Evolutionary conservation across 1,140 invertebrate species (phyloP).

Genomic region (Musca vetustissima): DNA sequence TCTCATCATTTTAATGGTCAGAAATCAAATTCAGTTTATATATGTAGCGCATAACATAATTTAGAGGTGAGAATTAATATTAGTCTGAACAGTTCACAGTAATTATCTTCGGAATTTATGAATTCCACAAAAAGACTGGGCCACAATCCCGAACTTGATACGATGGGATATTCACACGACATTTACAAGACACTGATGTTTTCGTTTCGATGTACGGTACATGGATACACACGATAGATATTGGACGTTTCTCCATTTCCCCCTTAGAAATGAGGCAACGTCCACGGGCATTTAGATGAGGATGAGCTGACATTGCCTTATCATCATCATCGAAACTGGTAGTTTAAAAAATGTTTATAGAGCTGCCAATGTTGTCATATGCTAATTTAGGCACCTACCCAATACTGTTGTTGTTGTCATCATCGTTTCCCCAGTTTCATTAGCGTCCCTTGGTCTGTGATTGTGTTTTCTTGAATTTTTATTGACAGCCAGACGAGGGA

Average conservation of each 20-base stretch:
- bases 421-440: neutral
- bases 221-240: neutral
- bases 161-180: slow-evolving; percentile 12
- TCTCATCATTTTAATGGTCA: no score
- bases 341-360: slow-evolving; percentile 1
- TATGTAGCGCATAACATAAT: neutral
- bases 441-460: no score
- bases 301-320: neutral
- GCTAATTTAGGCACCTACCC: slow-evolving; percentile 22
- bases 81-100: neutral
- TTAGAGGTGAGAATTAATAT: slow-evolving; percentile 21
- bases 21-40: no score
- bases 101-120: slow-evolving; percentile 12
- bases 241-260: no score
- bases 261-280: neutral
- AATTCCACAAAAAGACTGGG: neutral
- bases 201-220: neutral
- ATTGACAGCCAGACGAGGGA: no score
- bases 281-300: neutral
- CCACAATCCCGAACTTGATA: no score
- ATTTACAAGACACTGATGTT: slow-evolving; percentile 15
- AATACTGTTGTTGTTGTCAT: neutral
- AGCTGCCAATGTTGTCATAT: slow-evolving; percentile 21
- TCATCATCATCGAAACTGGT: neutral
- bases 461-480: no score